phyloP scores from a whole-genome alignment of 2,113 vertebrate genomes.

The Cranoglanis bouderius region DNA sequence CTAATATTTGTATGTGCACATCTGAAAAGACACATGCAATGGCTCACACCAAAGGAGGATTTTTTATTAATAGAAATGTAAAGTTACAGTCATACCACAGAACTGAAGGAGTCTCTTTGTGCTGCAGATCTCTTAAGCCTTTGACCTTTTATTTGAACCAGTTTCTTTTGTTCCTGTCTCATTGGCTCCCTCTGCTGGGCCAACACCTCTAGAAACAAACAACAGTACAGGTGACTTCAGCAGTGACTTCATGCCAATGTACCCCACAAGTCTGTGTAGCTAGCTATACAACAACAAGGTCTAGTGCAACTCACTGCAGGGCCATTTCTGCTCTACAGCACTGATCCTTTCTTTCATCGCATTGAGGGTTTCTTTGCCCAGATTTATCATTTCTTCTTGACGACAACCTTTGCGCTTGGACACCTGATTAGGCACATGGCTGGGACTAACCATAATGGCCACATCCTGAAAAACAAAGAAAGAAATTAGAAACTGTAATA shows the following conservation, averaged over 20 bases:
- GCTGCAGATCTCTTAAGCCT: constrained; percentile 27
- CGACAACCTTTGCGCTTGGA: constrained; percentile 70
- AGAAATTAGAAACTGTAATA: neutral
- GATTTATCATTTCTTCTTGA: constrained; percentile 72
- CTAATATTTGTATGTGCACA: neutral
- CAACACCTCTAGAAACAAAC: constrained; percentile 29
- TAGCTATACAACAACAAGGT: neutral
- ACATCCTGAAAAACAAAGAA: constrained; percentile 53
- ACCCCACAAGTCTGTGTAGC: neutral
- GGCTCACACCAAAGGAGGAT: neutral
- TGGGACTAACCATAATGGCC: constrained; percentile 39
- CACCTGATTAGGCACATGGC: constrained; percentile 61
- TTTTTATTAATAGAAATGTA: neutral
- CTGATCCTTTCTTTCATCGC: constrained; percentile 70
- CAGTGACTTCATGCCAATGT: neutral
- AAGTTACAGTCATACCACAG: constrained; percentile 30
- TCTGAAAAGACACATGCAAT: neutral
- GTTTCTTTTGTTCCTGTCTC: constrained; percentile 32
- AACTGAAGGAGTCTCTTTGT: neutral
- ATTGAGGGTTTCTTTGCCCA: constrained; percentile 69
- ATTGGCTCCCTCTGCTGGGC: constrained; percentile 48
- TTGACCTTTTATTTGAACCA: neutral
- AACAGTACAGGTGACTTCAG: neutral
- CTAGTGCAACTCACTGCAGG: constrained; percentile 41
- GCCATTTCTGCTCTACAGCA: constrained; percentile 62